Base-by-base conservation (phyloP, 1,140 invertebrate species). In the Anastatus disparis region DNA sequence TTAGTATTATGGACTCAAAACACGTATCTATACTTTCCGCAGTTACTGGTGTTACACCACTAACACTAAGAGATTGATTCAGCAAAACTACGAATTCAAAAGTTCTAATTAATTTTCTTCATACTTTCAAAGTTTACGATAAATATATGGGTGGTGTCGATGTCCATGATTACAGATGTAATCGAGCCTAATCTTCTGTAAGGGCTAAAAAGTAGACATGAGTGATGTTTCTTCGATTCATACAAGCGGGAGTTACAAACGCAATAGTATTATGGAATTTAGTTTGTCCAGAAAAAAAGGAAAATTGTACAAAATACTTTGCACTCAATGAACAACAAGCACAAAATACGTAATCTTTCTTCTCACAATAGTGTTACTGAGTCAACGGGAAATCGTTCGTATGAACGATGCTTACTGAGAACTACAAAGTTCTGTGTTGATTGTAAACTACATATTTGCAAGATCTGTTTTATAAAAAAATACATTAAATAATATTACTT, bases 21-120 rank as follows among this genome's bases (percentile, higher is more conserved):
- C 38, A 6, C 2, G 40, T 61, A 2, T 44, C 58, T 26, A 44
- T 61, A 44, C 26, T 61, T 9, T 35, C 38, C 10, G 44, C 58
- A 24, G 58, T 17, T 24, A 40, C 58, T 61, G 38, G 58, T 22
- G 27, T 27, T 44, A 61, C 58, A 42, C 9, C 38, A n/a, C n/a
- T n/a, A n/a, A n/a, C n/a, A n/a, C n/a, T n/a, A n/a, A n/a, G n/a
- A n/a, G n/a, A n/a, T n/a, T n/a, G n/a, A n/a, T n/a, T n/a, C n/a
- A n/a, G n/a, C n/a, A n/a, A n/a, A n/a, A n/a, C n/a, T n/a, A n/a
- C n/a, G n/a, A n/a, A n/a, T n/a, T n/a, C n/a, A n/a, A n/a, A n/a
- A n/a, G n/a, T n/a, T n/a, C n/a, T n/a, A n/a, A n/a, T 58, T 2
- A 6, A 58, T 15, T 58, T 58, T 40, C 55, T 31, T 1, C 15